Evolutionary conservation across 92 coral and sea anemone genomes (phyloP).

Genomic region (Epizoanthus illoricatus): DNA sequence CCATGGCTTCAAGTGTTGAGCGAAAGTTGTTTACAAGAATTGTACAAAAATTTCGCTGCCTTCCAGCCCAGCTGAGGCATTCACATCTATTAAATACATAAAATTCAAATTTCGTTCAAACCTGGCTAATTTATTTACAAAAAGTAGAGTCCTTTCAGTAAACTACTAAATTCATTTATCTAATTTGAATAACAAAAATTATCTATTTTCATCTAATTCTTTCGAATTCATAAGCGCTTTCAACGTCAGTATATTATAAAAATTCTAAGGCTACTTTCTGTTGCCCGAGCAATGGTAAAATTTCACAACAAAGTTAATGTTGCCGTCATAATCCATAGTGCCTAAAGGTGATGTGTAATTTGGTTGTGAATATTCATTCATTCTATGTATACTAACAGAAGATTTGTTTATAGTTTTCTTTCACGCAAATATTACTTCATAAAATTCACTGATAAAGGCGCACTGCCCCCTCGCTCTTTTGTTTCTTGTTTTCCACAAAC

Average conservation of each 20-base stretch:
- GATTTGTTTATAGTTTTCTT: constrained; percentile 8
- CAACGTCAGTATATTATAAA: constrained; percentile 1
- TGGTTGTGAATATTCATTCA: constrained; percentile 11
- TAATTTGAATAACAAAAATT: constrained; percentile 27
- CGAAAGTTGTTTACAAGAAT: background rate
- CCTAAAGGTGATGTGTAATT: background rate
- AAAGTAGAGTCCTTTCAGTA: constrained; percentile 16
- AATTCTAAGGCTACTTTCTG: constrained; percentile 1
- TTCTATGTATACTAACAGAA: background rate
- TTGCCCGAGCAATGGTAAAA: background rate
- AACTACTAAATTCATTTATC: constrained; percentile 17
- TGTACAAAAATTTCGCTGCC: background rate
- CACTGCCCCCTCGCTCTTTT: background rate
- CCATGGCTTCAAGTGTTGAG: background rate
- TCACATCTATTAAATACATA: background rate
- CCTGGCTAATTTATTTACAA: constrained; percentile 25
- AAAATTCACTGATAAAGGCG: background rate
- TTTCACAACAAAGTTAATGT: background rate
- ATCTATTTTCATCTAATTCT: constrained; percentile 6
- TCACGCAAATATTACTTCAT: background rate
- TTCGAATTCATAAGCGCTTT: background rate
- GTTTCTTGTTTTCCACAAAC: background rate
- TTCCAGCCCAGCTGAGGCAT: constrained; percentile 18
- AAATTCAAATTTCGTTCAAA: constrained; percentile 19
- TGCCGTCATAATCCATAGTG: background rate